Base-by-base conservation (phyloP, 1,140 invertebrate genomes). In the Trypoxylus dichotomus region DNA sequence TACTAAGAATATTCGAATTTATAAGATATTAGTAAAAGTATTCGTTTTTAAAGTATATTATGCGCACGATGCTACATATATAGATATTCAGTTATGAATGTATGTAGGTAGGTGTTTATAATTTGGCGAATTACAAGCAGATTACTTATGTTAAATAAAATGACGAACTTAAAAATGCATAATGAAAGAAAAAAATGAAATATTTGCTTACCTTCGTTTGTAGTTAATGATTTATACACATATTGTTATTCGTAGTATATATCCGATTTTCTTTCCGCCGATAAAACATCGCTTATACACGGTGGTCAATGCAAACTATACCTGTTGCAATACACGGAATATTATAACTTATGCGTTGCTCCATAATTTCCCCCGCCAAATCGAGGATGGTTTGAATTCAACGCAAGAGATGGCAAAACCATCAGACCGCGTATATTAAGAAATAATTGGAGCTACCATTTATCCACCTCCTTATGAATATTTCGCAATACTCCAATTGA, bases 321-420 rank as follows among this genome's bases (percentile, higher is more conserved):
- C 32, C 32, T 47, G n/a, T 47, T 47, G 43, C 43, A 47, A n/a
- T 19, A 47, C 11, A 3, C 3, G 15, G n/a, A 13, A 47, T 47
- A 42, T 6, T 11, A n/a, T 68, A 68, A 68, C n/a, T 68, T 68
- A 29, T 21, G 63, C 13, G 63, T 68, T 68, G 27, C 63, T 25
- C 11, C 27, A 68, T 19, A 27, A 24, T 68, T 60, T 24, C 63
- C 63, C 63, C 63, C 63, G 27, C 21, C 21, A 68, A 29, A 68
- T 13, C 21, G 19, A 68, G 21, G 27, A 68, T 24, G 5, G n/a
- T 68, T 24, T 21, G n/a, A 68, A 68, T 68, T 29, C 21, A 19
- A 68, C 27, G 10, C 63, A 29, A 68, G 63, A 68, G 63, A 68
- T 68, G 63, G 63, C 21, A 68, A 68, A 47, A 8, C 32, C 32